Percentiles rank a stretch among this genome's conserved stretches.
phyloP scores from a whole-genome alignment of 2,113 vertebrate genomes.

The Corythaixoides concolor region DNA sequence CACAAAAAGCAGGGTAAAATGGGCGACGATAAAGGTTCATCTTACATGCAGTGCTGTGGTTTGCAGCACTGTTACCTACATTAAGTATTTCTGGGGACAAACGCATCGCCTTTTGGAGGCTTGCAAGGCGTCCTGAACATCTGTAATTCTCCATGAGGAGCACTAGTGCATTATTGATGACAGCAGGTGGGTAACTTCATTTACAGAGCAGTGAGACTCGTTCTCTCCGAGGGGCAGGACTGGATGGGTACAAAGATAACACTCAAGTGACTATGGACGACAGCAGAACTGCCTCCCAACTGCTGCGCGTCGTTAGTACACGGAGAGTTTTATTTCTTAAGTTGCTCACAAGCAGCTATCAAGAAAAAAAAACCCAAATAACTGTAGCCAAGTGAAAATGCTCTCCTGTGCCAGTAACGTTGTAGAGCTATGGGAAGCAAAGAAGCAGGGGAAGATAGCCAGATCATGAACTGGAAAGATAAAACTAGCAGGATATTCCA shows the following conservation, averaged over 20 bases:
- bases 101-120: neutral
- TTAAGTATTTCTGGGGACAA: neutral
- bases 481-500: neutral
- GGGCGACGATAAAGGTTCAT: neutral
- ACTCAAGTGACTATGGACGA: neutral
- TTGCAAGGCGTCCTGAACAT: neutral
- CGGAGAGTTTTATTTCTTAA: neutral
- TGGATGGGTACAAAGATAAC: neutral
- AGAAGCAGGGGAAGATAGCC: neutral
- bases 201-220: neutral
- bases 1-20: neutral
- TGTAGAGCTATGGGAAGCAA: neutral
- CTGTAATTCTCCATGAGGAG: neutral
- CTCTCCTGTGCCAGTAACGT: neutral
- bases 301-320: fast-evolving
- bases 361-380: neutral
- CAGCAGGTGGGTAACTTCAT: slow-evolving; percentile 32
- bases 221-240: neutral
- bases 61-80: neutral
- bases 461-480: neutral
- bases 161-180: slow-evolving; percentile 24
- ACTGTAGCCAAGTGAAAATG: neutral
- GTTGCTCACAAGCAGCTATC: neutral
- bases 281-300: neutral
- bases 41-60: too few species aligned